Conservation (phyloP, 2,113 vertebrate species). For the Callospermophilus lateralis region DNA sequence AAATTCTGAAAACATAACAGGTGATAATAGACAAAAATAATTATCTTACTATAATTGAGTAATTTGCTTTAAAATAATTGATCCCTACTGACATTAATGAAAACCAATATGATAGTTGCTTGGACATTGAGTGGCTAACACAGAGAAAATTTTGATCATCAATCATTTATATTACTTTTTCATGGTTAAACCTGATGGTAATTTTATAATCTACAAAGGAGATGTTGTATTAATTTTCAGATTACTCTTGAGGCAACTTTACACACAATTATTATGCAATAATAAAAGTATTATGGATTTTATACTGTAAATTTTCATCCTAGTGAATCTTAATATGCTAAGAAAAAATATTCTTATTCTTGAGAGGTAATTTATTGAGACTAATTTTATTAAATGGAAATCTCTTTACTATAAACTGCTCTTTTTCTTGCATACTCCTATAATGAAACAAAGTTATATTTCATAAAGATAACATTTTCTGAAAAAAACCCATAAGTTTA, state of each 20-base stretch:
- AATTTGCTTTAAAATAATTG: background rate
- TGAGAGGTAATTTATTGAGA: background rate
- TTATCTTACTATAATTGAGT: background rate
- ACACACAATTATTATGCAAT: background rate
- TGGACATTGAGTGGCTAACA: background rate
- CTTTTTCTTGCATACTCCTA: background rate
- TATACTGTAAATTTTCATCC: background rate
- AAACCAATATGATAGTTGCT: background rate
- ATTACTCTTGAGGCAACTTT: background rate
- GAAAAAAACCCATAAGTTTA: background rate
- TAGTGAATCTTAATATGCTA: background rate
- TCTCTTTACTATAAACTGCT: background rate
- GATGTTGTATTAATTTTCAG: background rate
- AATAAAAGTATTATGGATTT: background rate
- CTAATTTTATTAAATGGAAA: slow-evolving; percentile 29
- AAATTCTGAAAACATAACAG: background rate
- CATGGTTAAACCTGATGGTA: background rate
- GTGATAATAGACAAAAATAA: background rate
- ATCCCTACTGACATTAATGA: background rate
- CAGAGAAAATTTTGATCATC: background rate
- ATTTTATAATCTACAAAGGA: background rate
- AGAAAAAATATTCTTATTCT: background rate
- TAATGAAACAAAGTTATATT: background rate
- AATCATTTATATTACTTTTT: slow-evolving; percentile 8
- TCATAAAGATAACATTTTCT: background rate